phyloP scores from a whole-genome alignment of 1,140 invertebrate species.

The Adelges cooleyi region DNA sequence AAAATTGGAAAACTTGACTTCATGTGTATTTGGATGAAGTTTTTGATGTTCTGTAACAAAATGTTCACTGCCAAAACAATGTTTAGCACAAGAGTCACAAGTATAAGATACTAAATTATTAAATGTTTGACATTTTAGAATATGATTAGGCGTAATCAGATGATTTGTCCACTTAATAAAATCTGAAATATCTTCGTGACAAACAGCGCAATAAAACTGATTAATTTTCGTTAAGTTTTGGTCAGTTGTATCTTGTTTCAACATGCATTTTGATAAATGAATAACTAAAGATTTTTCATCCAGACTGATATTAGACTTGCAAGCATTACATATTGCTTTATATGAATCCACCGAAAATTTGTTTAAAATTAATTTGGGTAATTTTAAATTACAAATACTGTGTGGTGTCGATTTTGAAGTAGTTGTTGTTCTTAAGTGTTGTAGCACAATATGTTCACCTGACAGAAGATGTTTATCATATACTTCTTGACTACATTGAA shows the following conservation, averaged over 20 bases:
- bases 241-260: not conserved
- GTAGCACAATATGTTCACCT: constrained; percentile 7
- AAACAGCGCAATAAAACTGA: not conserved
- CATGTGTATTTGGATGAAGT: constrained; percentile 11
- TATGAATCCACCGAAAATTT: not conserved
- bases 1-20: not conserved
- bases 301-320: not conserved
- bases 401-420: not conserved
- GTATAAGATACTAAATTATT: constrained; percentile 15
- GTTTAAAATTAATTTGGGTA: constrained; percentile 4
- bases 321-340: constrained; percentile 10
- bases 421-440: not conserved
- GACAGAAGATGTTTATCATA: constrained; percentile 11
- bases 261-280: not conserved
- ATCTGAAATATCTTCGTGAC: not conserved
- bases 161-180: constrained; percentile 1
- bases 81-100: not conserved
- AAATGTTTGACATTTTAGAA: not conserved
- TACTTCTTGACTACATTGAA: constrained; percentile 6
- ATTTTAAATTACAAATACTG: not conserved
- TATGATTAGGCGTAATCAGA: not conserved
- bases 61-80: constrained; percentile 8
- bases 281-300: not conserved
- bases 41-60: constrained; percentile 10
- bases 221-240: not conserved